A percentile compares a stretch with the other conserved stretches of the same genome.
phyloP scores from a whole-genome alignment of 2,113 vertebrate species.

The Catharus minimus region DNA sequence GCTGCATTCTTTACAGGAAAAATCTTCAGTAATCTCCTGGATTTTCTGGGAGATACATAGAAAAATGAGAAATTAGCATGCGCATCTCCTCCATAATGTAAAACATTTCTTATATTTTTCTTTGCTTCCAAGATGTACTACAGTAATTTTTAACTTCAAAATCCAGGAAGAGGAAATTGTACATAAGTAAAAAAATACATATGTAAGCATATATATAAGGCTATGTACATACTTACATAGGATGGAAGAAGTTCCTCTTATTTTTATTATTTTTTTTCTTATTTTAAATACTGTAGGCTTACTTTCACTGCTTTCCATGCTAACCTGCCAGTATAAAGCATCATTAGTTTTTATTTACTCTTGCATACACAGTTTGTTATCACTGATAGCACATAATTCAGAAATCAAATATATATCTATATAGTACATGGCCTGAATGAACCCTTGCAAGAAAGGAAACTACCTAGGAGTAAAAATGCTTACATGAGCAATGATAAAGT shows the following conservation, averaged over 20 bases:
- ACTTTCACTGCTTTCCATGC: not conserved
- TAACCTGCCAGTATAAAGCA: not conserved
- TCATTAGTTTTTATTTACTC: not conserved
- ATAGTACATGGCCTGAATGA: not conserved
- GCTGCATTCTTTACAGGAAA: not conserved
- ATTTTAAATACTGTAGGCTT: not conserved
- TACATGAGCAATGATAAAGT: not conserved
- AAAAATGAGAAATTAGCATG: not conserved
- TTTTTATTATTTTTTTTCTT: not conserved
- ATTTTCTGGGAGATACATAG: not conserved
- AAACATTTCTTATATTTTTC: not conserved
- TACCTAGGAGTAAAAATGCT: not conserved
- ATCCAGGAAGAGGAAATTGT: not conserved
- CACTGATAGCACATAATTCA: not conserved
- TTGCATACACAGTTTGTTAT: not conserved
- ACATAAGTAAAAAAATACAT: not conserved
- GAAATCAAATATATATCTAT: not conserved
- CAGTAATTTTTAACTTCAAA: not conserved
- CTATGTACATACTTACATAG: not conserved
- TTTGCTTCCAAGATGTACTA: not conserved
- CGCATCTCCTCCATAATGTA: not conserved
- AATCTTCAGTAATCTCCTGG: not conserved
- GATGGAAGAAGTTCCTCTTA: not conserved
- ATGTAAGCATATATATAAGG: not conserved
- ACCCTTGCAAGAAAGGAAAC: not conserved